A percentile compares a stretch with the other conserved stretches of the same genome.
phyloP scores from a whole-genome alignment of 1,140 invertebrate genomes.

The Dendroctonus valens region DNA sequence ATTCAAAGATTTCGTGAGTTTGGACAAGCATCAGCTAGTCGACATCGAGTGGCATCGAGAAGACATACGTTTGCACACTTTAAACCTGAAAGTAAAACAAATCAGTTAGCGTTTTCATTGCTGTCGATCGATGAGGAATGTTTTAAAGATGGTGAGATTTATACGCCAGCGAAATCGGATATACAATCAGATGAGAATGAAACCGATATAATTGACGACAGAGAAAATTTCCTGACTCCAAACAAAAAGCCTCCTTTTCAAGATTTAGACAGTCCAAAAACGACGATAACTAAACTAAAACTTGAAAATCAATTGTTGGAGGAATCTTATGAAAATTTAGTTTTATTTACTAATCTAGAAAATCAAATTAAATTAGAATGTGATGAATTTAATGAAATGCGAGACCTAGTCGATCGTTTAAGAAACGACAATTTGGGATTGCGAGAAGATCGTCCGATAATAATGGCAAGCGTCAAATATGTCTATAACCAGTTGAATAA shows the following conservation, averaged over 20 bases:
- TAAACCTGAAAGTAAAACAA: background rate
- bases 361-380: slow-evolving; percentile 11
- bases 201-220: background rate
- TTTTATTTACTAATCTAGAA: slow-evolving; percentile 34
- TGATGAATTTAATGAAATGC: slow-evolving; percentile 15
- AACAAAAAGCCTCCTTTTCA: slow-evolving; percentile 5
- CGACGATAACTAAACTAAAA: slow-evolving; percentile 22
- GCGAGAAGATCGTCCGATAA: background rate
- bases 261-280: slow-evolving; percentile 20
- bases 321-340: slow-evolving; percentile 29
- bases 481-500: too few relatives aligned
- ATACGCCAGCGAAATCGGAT: background rate
- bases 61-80: slow-evolving; percentile 20
- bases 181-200: background rate
- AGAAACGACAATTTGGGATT: slow-evolving; percentile 19
- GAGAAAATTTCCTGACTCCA: background rate
- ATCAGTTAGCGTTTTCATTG: background rate
- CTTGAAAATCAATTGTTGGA: slow-evolving; percentile 22
- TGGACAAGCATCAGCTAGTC: background rate
- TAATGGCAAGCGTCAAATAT: too few relatives aligned
- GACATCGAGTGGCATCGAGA: background rate
- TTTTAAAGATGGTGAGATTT: background rate
- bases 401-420: background rate
- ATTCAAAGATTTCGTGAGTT: slow-evolving; percentile 14
- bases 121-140: background rate